These are phyloP conservation scores for Dasysyrphus albostriatus DNA, from an alignment of 2,888 invertebrate species.

Conservation along the genomic window DNA sequence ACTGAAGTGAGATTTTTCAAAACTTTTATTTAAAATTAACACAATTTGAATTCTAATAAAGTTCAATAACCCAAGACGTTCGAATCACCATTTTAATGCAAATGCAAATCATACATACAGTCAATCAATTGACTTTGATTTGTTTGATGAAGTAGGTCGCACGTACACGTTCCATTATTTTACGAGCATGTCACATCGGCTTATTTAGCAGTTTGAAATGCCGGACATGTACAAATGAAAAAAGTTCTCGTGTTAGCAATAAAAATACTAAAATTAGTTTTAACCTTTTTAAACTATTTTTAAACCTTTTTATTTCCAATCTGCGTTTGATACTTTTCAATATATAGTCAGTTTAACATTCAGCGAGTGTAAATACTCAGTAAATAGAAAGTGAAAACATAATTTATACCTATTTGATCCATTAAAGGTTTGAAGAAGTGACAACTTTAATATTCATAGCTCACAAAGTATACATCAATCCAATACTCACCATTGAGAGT, in stretches of 20 bases:
- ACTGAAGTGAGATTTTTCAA: too few relatives aligned
- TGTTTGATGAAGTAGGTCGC: background rate
- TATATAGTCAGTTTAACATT: background rate
- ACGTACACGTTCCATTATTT: background rate
- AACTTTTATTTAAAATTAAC: background rate
- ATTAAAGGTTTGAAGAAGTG: too few relatives aligned
- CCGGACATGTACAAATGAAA: background rate
- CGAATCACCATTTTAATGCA: background rate
- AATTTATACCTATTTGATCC: too few relatives aligned
- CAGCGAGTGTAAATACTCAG: background rate
- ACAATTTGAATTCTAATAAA: background rate
- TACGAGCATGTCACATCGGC: background rate
- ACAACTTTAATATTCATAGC: too few relatives aligned
- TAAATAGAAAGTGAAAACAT: conserved; percentile 7
- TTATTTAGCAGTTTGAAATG: background rate
- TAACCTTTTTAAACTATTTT: background rate
- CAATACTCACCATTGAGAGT: too few relatives aligned
- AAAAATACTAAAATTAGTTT: background rate
- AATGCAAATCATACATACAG: background rate
- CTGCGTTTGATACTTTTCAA: background rate
- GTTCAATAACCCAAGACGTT: conserved; percentile 1
- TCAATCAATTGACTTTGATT: background rate
- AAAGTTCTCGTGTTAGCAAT: conserved; percentile 12
- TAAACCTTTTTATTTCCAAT: conserved; percentile 3
- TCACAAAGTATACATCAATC: too few relatives aligned